Percentiles rank a stretch among this genome's conserved stretches.
phyloP scores from a whole-genome alignment of 2,888 invertebrate species.

The Zygogramma bicolorata region DNA sequence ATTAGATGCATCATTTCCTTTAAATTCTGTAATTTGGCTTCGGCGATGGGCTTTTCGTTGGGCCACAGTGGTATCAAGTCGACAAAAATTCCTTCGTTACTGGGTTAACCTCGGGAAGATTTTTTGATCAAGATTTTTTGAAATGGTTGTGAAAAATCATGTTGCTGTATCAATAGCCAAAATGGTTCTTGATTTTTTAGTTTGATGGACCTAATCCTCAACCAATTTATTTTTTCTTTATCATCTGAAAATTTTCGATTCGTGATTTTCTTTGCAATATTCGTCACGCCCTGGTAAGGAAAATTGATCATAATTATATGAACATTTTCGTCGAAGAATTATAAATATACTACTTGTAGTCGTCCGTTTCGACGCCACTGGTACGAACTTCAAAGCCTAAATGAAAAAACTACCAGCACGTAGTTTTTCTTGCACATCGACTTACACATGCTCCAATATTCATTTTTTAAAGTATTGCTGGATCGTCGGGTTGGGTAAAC shows the following conservation, averaged over 20 bases:
- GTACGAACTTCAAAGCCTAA: no score
- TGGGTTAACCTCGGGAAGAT: slow-evolving; percentile 13
- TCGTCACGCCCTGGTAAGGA: slow-evolving; percentile 18
- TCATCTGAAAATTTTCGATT: slow-evolving; percentile 21
- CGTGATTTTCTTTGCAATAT: slow-evolving; percentile 21
- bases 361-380: no score
- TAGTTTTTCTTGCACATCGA: no score
- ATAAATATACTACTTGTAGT: no score
- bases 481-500: no score
- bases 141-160: slow-evolving; percentile 24
- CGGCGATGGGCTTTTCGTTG: slow-evolving; percentile 30
- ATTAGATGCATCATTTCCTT: slow-evolving; percentile 35
- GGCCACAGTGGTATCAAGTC: slow-evolving; percentile 33
- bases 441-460: no score
- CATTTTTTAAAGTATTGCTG: no score
- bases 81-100: slow-evolving; percentile 7
- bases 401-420: no score
- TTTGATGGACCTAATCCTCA: slow-evolving; percentile 18
- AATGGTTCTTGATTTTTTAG: slow-evolving; percentile 11
- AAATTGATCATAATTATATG: no score
- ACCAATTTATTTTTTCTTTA: slow-evolving; percentile 27
- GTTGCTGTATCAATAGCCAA: background rate
- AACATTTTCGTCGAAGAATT: no score
- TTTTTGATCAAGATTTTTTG: slow-evolving; percentile 21
- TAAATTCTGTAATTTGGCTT: slow-evolving; percentile 23